Evolutionary conservation across 2,888 invertebrate genomes (phyloP).

Genomic region (Mimumesa dahlbomi): DNA sequence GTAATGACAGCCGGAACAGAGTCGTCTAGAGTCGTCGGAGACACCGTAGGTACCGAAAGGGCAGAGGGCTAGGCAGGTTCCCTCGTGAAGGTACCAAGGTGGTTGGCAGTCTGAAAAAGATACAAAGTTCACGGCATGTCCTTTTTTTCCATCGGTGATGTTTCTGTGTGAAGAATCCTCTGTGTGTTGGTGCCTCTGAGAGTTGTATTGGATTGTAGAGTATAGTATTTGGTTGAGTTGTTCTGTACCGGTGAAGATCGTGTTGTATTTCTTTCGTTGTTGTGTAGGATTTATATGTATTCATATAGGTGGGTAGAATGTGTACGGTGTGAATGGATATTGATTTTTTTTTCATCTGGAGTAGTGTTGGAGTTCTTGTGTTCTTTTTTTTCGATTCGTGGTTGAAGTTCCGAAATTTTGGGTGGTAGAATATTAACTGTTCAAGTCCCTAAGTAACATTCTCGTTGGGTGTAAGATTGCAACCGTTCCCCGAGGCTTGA

Average conservation of each 20-base stretch:
- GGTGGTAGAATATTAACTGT: too few relatives aligned
- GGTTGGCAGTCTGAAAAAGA: conserved; percentile 85
- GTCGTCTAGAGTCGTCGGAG: conserved; percentile 71
- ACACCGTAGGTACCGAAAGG: conserved; percentile 77
- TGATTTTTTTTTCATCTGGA: too few relatives aligned
- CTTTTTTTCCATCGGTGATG: not conserved
- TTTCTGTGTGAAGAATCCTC: not conserved
- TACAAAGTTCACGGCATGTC: conserved; percentile 35
- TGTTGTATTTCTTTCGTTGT: too few relatives aligned
- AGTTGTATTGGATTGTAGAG: too few relatives aligned
- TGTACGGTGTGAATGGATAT: too few relatives aligned
- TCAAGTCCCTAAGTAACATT: conserved; percentile 22
- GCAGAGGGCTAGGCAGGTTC: conserved; percentile 84
- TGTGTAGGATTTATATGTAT: too few relatives aligned
- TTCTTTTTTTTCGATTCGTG: too few relatives aligned
- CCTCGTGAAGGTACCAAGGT: conserved; percentile 84
- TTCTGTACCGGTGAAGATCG: too few relatives aligned
- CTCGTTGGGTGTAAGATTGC: conserved; percentile 14
- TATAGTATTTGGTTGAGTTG: too few relatives aligned
- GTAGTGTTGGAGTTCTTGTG: too few relatives aligned
- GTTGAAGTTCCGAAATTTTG: too few relatives aligned
- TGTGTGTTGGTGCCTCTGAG: conserved; percentile 2
- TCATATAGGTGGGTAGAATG: too few relatives aligned
- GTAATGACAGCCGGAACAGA: conserved; percentile 88
- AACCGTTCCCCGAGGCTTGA: conserved; percentile 12